phyloP scores from a whole-genome alignment of 1,140 invertebrate genomes.

The Lordiphosa collinella region DNA sequence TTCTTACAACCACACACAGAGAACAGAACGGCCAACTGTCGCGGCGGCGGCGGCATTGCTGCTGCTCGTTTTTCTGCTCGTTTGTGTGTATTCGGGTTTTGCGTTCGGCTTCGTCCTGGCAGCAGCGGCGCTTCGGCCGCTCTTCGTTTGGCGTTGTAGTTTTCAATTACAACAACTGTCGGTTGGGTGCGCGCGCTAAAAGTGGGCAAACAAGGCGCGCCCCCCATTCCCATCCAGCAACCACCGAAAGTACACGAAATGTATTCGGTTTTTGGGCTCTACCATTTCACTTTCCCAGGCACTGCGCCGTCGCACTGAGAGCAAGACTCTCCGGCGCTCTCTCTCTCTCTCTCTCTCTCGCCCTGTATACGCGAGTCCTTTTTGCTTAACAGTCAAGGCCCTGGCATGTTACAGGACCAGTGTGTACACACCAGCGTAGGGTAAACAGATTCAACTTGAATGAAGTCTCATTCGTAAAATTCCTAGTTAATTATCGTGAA shows the following conservation, averaged over 20 bases:
- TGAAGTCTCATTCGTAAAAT: no score
- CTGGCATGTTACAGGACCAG: no score
- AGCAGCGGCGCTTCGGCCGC: constrained; percentile 19
- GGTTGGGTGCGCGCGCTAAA: constrained; percentile 49
- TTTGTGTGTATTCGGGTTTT: constrained; percentile 24
- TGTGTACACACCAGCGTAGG: no score
- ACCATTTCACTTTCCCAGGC: constrained; percentile 28
- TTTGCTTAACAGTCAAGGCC: neutral
- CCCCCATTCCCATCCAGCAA: constrained; percentile 38
- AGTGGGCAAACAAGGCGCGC: constrained; percentile 58
- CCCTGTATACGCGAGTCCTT: neutral
- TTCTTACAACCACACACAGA: constrained; percentile 76
- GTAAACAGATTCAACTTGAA: neutral
- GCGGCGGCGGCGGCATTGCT: constrained; percentile 19
- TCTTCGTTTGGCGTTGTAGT: constrained; percentile 49
- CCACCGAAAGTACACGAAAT: constrained; percentile 54
- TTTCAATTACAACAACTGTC: constrained; percentile 58
- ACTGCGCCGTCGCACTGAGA: constrained; percentile 24
- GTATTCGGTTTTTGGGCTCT: constrained; percentile 49
- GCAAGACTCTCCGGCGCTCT: neutral
- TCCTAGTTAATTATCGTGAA: no score
- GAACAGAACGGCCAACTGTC: constrained; percentile 54
- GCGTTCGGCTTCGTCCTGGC: constrained; percentile 14
- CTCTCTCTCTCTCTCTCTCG: constrained; percentile 6
- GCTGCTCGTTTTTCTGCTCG: constrained; percentile 22